Base-by-base conservation (phyloP, 2,113 vertebrate species). In the Heterotilapia buettikoferi region DNA sequence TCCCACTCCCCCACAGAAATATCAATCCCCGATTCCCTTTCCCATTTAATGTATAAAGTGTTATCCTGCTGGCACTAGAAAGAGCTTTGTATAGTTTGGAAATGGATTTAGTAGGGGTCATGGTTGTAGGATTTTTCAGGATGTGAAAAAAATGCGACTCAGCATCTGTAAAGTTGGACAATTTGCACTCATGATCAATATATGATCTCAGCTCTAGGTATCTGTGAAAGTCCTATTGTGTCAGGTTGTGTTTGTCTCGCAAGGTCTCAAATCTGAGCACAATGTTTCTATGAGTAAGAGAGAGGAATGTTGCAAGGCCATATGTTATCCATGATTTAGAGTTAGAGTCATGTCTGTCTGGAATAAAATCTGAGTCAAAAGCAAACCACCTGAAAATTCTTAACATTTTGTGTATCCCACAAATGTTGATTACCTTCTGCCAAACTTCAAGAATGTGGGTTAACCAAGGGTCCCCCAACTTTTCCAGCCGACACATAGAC, bases 261-360 rank as follows among this genome's bases (percentile, higher is more conserved):
- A 57, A 16, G 56, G 7, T 16, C 24, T 57, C 56, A 57, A 0
- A 57, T 57, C 7, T 29, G 56, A 57, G 54, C 24, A 29, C 7
- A 57, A 1, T 2, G 7, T 57, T 57, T 29, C 12, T 57, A 0
- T 16, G 54, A 57, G 56, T 57, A 5, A 16, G 24, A 57, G 21
- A 56, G 56, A 57, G 24, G 24, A 57, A 57, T 59, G 56, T 59
- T 16, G 13, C 29, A 29, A 59, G 13, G 13, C 9, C 26, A 6
- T 6, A 29, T 3, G 26, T 9, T 59, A 29, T 5, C 7, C 26
- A 59, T 16, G 24, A 2, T 16, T 59, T 29, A 59, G 16, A 29
- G 56, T 29, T 59, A 0, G 56, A 59, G 56, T 59, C 4, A 0
- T 5, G 56, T 59, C 56, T 59, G 56, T 29, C 29, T 29, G 26